These are phyloP conservation scores for Bombus waltoni DNA, from an alignment of 1,140 invertebrate species.

Conservation along the genomic window DNA sequence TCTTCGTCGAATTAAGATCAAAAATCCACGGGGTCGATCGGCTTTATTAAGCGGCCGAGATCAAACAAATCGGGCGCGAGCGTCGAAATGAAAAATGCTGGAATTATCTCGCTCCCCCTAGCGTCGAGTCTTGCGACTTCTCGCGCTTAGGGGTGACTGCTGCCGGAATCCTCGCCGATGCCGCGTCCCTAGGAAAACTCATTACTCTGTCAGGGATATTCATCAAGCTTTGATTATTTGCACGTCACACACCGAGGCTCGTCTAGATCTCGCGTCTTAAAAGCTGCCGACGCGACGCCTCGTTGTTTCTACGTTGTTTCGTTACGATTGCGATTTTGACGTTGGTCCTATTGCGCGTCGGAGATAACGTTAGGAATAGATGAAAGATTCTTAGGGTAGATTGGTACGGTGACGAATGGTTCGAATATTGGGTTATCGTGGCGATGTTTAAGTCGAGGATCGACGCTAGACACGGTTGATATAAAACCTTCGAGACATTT, in stretches of 20 bases:
- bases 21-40: constrained; percentile 29
- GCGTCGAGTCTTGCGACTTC: too few relatives aligned
- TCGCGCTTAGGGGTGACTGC: too few relatives aligned
- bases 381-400: background rate
- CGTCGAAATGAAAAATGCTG: too few relatives aligned
- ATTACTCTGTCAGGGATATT: constrained; percentile 1
- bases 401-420: background rate
- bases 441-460: background rate
- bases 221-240: constrained; percentile 25
- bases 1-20: constrained; percentile 56
- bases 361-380: background rate
- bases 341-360: background rate
- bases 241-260: background rate
- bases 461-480: background rate
- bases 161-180: too few relatives aligned
- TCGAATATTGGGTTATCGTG: background rate
- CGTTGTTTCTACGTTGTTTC: background rate
- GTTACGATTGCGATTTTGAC: background rate
- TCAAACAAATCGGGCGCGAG: too few relatives aligned
- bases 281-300: background rate
- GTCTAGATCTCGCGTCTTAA: background rate
- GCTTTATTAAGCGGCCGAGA: too few relatives aligned
- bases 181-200: background rate
- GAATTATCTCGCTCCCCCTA: constrained; percentile 22
- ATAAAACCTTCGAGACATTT: background rate